Percentiles rank a stretch among this genome's conserved stretches.
These are phyloP conservation scores for Actinia tenebrosa DNA, from an alignment of 64 coral and sea anemone genomes.

Conservation along the genomic window DNA sequence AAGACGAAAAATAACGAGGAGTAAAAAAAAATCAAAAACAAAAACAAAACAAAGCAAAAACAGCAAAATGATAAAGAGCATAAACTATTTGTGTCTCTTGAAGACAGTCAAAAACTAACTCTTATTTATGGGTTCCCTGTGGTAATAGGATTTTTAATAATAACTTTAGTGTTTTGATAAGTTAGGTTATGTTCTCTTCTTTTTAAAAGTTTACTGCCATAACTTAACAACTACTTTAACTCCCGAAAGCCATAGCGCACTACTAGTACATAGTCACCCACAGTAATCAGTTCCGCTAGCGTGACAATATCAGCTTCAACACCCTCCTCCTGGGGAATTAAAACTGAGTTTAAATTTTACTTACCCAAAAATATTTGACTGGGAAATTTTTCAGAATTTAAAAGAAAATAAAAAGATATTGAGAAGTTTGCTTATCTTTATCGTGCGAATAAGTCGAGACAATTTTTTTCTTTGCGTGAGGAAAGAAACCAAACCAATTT, in stretches of 20 bases:
- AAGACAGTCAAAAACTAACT: no score
- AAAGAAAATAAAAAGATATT: not conserved
- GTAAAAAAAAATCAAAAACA: not conserved
- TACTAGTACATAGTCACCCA: not conserved
- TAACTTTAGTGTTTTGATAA: no score
- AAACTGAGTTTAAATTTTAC: not conserved
- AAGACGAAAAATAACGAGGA: not conserved
- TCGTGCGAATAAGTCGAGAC: not conserved
- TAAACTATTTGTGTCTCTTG: no score
- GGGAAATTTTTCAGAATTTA: not conserved
- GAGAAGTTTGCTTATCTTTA: not conserved
- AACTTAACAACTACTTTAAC: no score
- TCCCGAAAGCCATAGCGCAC: not conserved
- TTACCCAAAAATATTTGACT: no score
- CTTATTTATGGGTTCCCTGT: no score
- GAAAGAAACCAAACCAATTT: not conserved
- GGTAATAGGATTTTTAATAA: no score
- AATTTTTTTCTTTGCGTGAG: not conserved
- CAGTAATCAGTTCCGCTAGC: not conserved
- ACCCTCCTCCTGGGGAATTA: not conserved
- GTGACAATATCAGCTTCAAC: not conserved
- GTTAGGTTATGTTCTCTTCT: no score
- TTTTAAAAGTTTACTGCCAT: no score
- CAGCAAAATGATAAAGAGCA: no score
- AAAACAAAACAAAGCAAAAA: not conserved